Evolutionary conservation across 1,140 invertebrate genomes (phyloP).

Genomic region (Paralvinella palmiformis): DNA sequence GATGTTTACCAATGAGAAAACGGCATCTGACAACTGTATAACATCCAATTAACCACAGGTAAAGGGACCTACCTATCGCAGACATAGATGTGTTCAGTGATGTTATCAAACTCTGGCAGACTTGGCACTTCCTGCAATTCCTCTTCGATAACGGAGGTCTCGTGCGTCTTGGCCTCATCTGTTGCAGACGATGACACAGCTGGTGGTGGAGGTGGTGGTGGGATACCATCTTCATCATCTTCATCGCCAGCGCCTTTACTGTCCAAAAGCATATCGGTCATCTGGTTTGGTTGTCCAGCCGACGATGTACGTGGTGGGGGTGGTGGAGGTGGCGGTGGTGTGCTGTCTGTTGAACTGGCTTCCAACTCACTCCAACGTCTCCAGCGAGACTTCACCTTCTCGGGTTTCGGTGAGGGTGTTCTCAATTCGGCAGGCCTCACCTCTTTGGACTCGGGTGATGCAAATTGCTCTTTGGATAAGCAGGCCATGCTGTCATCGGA

Average conservation of each 20-base stretch:
- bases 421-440: too few species aligned
- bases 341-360: conserved; percentile 21
- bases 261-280: too few species aligned
- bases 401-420: too few species aligned
- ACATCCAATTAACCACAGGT: too few species aligned
- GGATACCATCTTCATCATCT: conserved; percentile 5
- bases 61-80: conserved; percentile 51
- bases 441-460: neutral
- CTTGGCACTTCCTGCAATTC: conserved; percentile 53
- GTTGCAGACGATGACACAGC: too few species aligned
- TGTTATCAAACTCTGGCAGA: conserved; percentile 69
- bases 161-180: too few species aligned
- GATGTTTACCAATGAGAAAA: too few species aligned
- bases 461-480: neutral
- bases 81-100: conserved; percentile 76
- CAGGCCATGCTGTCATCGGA: neutral
- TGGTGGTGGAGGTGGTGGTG: conserved; percentile 6
- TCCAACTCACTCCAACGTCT: conserved; percentile 74
- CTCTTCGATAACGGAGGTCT: conserved; percentile 11
- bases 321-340: conserved; percentile 8
- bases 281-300: too few species aligned
- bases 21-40: too few species aligned
- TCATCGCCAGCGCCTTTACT: conserved; percentile 3
- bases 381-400: conserved; percentile 82
- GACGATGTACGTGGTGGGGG: conserved; percentile 12